These are phyloP conservation scores for Ophion ventricosus DNA, from an alignment of 2,888 invertebrate species.

Conservation along the genomic window DNA sequence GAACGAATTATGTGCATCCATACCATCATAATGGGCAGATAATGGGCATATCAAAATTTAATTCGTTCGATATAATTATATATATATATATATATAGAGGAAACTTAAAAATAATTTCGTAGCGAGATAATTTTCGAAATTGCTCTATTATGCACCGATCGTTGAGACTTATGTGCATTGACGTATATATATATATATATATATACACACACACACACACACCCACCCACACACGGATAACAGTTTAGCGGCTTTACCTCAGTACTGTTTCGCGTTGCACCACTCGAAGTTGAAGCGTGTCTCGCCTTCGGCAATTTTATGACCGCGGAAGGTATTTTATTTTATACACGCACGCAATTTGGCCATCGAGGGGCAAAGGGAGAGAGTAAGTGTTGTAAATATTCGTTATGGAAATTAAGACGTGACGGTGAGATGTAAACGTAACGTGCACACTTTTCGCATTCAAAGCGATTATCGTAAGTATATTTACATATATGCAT, in stretches of 20 bases:
- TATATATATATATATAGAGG: conserved; percentile 62
- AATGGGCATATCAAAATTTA: conserved; percentile 75
- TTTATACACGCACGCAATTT: neutral
- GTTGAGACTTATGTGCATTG: conserved; percentile 30
- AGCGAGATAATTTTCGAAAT: conserved; percentile 76
- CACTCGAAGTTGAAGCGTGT: conserved; percentile 28
- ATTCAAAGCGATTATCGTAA: conserved; percentile 63
- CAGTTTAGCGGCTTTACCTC: conserved; percentile 44
- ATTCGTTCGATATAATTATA: conserved; percentile 70
- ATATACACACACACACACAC: neutral
- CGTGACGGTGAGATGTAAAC: conserved; percentile 60
- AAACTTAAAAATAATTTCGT: conserved; percentile 70
- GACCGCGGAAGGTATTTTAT: neutral
- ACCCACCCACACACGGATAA: conserved; percentile 14
- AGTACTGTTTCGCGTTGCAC: conserved; percentile 37
- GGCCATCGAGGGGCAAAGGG: neutral
- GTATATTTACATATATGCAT: conserved; percentile 6
- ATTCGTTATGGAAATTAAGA: conserved; percentile 76
- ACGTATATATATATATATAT: neutral
- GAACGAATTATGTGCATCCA: conserved; percentile 48
- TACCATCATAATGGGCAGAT: conserved; percentile 59
- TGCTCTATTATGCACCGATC: conserved; percentile 74
- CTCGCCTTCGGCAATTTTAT: conserved; percentile 50
- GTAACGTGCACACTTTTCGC: conserved; percentile 59
- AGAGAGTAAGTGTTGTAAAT: conserved; percentile 46